A percentile compares a stretch with the other conserved stretches of the same genome.
Conservation (phyloP, 2,113 vertebrate species). For the Pardalotus punctatus region DNA sequence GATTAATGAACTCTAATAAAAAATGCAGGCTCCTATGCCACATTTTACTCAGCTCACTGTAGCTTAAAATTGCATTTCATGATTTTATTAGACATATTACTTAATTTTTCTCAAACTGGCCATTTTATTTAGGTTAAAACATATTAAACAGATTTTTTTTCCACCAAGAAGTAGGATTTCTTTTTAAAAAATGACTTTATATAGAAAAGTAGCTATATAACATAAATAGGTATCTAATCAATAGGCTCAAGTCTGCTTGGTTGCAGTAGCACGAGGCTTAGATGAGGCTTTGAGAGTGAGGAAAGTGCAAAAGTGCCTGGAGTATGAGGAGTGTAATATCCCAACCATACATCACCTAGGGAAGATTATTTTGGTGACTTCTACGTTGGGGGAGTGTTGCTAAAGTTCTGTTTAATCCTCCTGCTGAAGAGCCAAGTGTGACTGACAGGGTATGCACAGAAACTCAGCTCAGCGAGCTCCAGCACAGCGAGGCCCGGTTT, state of each 20-base stretch:
- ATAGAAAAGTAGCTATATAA: neutral
- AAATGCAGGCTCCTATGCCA: constrained; percentile 13
- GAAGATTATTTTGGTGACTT: neutral
- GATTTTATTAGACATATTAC: constrained; percentile 47
- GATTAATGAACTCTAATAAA: constrained; percentile 63
- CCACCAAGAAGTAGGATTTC: neutral
- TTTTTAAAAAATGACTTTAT: neutral
- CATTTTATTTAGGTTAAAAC: constrained; percentile 37
- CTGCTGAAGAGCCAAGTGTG: neutral
- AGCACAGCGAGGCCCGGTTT: neutral
- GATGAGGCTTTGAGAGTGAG: neutral
- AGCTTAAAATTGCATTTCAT: constrained; percentile 57
- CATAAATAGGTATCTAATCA: neutral
- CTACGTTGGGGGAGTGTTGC: accelerated
- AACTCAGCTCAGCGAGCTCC: neutral
- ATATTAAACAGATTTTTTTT: neutral
- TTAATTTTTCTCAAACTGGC: constrained; percentile 50
- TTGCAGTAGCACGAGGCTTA: neutral
- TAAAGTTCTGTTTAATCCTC: neutral
- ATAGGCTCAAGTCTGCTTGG: neutral
- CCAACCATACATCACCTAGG: neutral
- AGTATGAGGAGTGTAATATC: neutral
- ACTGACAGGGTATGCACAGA: neutral
- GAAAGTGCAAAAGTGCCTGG: neutral
- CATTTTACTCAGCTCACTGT: constrained; percentile 37